Conservation (phyloP, 2,888 invertebrate genomes). For the Galerucella nymphaeae region DNA sequence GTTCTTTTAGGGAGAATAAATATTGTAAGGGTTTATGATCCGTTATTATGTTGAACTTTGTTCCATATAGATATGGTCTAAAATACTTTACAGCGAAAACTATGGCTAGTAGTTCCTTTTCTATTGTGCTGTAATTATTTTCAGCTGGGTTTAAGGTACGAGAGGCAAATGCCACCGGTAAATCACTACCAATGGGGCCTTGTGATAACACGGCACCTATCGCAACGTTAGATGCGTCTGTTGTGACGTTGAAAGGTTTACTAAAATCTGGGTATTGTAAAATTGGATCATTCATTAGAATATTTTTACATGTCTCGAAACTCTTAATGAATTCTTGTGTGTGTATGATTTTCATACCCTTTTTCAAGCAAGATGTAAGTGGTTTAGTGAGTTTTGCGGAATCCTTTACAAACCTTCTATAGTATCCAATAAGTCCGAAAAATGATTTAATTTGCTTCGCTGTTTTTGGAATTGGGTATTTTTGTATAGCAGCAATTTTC, state of each 20-base stretch:
- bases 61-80: constrained; percentile 35
- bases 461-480: constrained; percentile 41
- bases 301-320: constrained; percentile 28
- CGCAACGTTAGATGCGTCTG: constrained; percentile 36
- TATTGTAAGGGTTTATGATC: too few species aligned
- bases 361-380: constrained; percentile 36
- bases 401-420: constrained; percentile 38
- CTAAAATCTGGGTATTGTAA: constrained; percentile 19
- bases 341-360: constrained; percentile 15
- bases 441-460: constrained; percentile 52
- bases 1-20: not conserved
- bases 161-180: constrained; percentile 42
- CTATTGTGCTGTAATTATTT: constrained; percentile 40
- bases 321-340: constrained; percentile 14
- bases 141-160: constrained; percentile 41
- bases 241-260: constrained; percentile 37
- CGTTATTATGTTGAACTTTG: too few species aligned
- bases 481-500: constrained; percentile 27
- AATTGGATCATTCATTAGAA: constrained; percentile 5
- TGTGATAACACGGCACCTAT: constrained; percentile 37
- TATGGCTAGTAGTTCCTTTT: constrained; percentile 44
- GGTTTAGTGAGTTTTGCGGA: constrained; percentile 40
- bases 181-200: constrained; percentile 29
- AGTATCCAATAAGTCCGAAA: constrained; percentile 43
- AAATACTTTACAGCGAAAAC: constrained; percentile 42